Conservation (phyloP, 2,113 vertebrate genomes). For the Glaucomys volans region DNA sequence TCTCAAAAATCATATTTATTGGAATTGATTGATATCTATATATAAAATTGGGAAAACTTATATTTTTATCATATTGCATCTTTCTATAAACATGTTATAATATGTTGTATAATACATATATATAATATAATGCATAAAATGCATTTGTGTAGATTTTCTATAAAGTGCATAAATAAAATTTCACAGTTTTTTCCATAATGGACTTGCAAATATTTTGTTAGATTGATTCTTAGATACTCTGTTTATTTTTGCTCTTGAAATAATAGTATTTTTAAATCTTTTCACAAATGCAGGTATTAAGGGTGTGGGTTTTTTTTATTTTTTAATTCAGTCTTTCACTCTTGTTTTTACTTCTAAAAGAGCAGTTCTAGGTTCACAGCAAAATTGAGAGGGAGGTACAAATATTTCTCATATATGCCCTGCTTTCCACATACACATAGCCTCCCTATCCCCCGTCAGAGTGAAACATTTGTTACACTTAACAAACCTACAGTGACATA, state of each 20-base stretch:
- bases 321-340: not conserved
- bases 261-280: not conserved
- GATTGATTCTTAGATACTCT: not conserved
- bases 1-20: not conserved
- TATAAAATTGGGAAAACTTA: not conserved
- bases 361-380: not conserved
- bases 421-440: not conserved
- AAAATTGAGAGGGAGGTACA: not conserved
- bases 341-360: not conserved
- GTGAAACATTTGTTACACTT: not conserved
- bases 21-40: constrained; percentile 15
- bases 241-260: constrained; percentile 13
- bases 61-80: not conserved
- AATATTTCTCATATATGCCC: not conserved
- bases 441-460: not conserved
- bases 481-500: not conserved
- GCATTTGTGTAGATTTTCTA: constrained; percentile 19
- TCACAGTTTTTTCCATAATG: not conserved
- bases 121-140: no score
- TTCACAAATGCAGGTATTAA: not conserved
- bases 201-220: not conserved
- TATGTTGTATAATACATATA: no score
- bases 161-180: not conserved
- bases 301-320: not conserved
- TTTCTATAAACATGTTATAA: not conserved